Evolutionary conservation across 2,888 invertebrate genomes (phyloP), one percentile per base, ranked within the genome.

Genomic region (Carabus problematicus): DNA sequence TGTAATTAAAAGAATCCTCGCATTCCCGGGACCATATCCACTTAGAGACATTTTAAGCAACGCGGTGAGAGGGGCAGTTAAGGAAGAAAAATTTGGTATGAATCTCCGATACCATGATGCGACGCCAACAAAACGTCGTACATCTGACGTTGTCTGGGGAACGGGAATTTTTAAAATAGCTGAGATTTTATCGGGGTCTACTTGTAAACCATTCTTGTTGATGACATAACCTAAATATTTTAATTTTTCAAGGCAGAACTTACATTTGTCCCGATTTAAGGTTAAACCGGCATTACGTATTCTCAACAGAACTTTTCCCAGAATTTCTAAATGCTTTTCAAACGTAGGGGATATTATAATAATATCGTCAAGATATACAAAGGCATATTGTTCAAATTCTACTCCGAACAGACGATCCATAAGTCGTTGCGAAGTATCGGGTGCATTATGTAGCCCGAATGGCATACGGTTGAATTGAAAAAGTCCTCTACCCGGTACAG

Each of bases 181-280:
- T 1, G 2, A 3, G 11, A 49, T 14, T 18, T 49, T 49, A 18
- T 49, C 49, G 14, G 49, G 49, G 49, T 49, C 49, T 4, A 49
- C 49, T 8, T 14, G 49, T 2, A 49, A 6, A 12, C 49, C 49
- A 2, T 12, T 1, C 3, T 18, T 9, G 3, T 66, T 42, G 12
- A 66, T 59, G 16, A 59, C 62, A 12, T 66, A 66, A 1, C 66
- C 66, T 16, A 66, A 43, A 14, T 66, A 66, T 14, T 58, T 3
- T 16, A 64, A 42, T 2, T 66, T 59, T 1, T 16, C 1, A 39
- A 55, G 16, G 19, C 40, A 29, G 8, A 64, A 55, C 2, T 12
- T 3, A 19, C 39, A 49, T 16, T 63, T 63, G 8, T 63, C 63
- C 3, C 9, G 16, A 11, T 55, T 49, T 12, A 59, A 8, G 1